Percentiles rank a stretch among this genome's conserved stretches.
These are phyloP conservation scores for Monochamus saltuarius DNA, from an alignment of 1,140 invertebrate genomes.

Conservation along the genomic window DNA sequence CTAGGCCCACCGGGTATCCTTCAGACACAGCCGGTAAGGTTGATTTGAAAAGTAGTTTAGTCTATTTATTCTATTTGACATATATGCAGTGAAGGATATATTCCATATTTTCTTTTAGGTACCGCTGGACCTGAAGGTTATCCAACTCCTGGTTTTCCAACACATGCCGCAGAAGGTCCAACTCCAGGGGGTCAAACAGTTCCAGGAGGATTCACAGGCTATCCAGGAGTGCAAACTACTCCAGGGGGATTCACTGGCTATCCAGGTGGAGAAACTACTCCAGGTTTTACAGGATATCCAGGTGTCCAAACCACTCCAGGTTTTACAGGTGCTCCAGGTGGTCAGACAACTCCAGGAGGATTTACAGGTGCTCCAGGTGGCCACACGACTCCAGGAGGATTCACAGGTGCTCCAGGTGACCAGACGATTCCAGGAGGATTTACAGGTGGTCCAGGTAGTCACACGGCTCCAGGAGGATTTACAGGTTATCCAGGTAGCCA, in stretches of 20 bases:
- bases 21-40: background rate
- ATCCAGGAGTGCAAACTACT: no score
- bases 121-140: background rate
- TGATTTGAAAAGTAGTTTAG: background rate
- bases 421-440: background rate
- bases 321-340: background rate
- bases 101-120: background rate
- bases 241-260: no score
- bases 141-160: no score
- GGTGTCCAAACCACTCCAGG: background rate
- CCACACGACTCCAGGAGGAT: background rate
- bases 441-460: constrained; percentile 19
- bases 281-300: no score
- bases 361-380: background rate
- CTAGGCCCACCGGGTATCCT: background rate
- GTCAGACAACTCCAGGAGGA: background rate
- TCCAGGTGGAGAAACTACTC: no score
- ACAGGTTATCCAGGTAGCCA: constrained; percentile 14
- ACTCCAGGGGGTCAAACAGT: no score
- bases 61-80: no score
- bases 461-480: constrained; percentile 14
- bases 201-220: no score
- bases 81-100: background rate
- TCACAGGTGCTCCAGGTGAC: background rate
- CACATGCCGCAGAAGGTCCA: no score